Conservation (phyloP, 2,113 vertebrate species). For the Oreochromis spilurus region DNA sequence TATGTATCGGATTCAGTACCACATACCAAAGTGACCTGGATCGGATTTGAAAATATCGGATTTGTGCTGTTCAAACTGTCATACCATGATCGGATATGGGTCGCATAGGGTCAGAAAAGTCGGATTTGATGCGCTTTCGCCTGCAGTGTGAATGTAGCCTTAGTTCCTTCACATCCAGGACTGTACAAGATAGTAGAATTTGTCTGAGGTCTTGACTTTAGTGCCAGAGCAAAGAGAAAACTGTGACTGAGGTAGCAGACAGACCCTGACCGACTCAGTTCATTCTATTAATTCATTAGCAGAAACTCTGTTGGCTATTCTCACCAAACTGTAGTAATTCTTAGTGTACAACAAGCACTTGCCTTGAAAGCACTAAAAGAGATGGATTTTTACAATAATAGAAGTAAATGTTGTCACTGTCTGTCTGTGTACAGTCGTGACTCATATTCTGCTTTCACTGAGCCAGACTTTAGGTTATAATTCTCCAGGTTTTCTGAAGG, state of each 20-base stretch:
- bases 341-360: background rate
- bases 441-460: background rate
- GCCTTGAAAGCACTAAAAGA: background rate
- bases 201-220: background rate
- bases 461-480: background rate
- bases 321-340: background rate
- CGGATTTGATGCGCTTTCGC: too few species aligned
- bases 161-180: background rate
- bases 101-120: too few species aligned
- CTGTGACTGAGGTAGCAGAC: background rate
- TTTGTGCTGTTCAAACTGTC: too few species aligned
- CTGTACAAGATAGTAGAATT: background rate
- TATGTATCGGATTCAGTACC: too few species aligned
- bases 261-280: background rate
- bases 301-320: background rate
- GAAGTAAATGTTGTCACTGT: background rate
- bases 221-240: background rate
- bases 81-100: too few species aligned
- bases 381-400: background rate
- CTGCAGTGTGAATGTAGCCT: too few species aligned
- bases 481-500: background rate
- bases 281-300: constrained; percentile 2
- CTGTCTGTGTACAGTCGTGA: background rate
- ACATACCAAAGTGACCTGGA: too few species aligned
- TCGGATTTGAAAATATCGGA: too few species aligned